phyloP scores from a whole-genome alignment of 2,113 vertebrate genomes.

The Theropithecus gelada region DNA sequence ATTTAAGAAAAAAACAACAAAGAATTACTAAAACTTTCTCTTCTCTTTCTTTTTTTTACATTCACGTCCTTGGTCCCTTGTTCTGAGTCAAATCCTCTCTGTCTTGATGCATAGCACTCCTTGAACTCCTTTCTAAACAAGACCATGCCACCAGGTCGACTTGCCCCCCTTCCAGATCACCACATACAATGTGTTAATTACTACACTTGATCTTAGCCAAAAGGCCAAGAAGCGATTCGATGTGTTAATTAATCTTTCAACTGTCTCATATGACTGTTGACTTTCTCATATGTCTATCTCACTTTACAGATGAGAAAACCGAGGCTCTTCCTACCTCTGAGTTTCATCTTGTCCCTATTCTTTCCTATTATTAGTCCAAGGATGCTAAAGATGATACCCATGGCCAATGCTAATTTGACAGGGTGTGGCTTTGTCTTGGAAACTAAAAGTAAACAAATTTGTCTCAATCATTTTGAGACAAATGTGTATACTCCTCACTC shows the following conservation, averaged over 20 bases:
- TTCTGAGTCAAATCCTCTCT: background rate
- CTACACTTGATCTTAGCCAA: no score
- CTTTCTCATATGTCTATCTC: no score
- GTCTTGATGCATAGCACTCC: background rate
- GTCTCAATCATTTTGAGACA: background rate
- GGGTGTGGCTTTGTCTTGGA: background rate
- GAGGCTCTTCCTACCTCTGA: background rate
- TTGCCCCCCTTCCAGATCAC: background rate
- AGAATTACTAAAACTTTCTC: background rate
- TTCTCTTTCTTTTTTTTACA: background rate
- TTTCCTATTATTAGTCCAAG: background rate
- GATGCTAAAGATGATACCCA: background rate
- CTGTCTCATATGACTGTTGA: background rate
- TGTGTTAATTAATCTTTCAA: no score
- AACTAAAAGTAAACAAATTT: background rate
- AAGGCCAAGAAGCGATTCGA: no score
- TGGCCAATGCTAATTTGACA: background rate
- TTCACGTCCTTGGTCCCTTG: background rate
- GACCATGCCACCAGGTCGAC: background rate
- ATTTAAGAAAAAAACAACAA: no score
- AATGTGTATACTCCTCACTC: background rate
- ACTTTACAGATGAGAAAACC: background rate
- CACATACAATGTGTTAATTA: background rate
- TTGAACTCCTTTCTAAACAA: background rate
- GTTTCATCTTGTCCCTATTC: background rate